Evolutionary conservation across 2,888 invertebrate species (phyloP).

Genomic region (Horisme vitalbata): DNA sequence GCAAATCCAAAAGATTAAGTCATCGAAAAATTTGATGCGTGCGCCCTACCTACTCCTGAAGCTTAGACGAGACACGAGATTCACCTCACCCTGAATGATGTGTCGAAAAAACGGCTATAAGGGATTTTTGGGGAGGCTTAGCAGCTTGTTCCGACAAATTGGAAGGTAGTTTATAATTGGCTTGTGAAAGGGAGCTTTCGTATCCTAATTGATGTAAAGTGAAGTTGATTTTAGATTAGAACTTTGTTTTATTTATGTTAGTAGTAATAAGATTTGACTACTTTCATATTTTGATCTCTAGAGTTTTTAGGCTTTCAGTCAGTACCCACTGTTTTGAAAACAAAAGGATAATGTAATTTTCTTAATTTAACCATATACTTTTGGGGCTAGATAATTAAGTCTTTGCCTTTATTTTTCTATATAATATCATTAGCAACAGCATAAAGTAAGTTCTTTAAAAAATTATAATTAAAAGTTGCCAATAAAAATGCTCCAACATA

Average conservation of each 20-base stretch:
- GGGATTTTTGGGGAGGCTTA: constrained; percentile 26
- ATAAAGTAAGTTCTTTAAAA: too few species aligned
- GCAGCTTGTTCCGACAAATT: constrained; percentile 25
- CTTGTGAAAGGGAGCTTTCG: constrained; percentile 20
- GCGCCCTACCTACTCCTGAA: constrained; percentile 49
- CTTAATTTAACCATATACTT: too few species aligned
- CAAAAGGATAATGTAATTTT: too few species aligned
- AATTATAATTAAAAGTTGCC: background rate
- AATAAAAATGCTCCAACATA: background rate
- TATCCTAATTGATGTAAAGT: constrained; percentile 15
- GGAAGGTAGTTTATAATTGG: constrained; percentile 32
- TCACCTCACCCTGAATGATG: constrained; percentile 30
- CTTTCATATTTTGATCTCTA: too few species aligned
- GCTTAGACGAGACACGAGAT: constrained; percentile 49
- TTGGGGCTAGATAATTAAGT: too few species aligned
- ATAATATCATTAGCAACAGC: too few species aligned
- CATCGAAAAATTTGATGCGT: constrained; percentile 68
- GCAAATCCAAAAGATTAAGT: constrained; percentile 56
- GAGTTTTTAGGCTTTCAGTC: too few species aligned
- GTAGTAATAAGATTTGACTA: too few species aligned
- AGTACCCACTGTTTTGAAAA: too few species aligned
- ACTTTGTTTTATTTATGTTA: constrained; percentile 1
- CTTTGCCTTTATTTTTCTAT: too few species aligned
- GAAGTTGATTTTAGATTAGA: constrained; percentile 10
- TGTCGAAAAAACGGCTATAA: constrained; percentile 34